Base-by-base conservation (phyloP, 2,113 vertebrate species). In the Brachionichthys hirsutus region DNA sequence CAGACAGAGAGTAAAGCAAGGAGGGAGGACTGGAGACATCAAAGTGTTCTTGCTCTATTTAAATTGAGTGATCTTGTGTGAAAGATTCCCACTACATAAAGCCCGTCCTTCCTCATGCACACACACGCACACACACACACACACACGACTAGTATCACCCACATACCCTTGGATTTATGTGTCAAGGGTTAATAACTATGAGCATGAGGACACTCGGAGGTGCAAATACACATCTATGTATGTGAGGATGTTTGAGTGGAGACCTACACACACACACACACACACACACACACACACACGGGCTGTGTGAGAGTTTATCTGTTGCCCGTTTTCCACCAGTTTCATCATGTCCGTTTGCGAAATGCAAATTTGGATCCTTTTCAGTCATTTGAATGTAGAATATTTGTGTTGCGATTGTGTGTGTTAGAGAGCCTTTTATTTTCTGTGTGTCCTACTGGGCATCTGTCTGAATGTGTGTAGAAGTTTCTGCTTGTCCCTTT, bases 41-140 rank as follows among this genome's bases (percentile, higher is more conserved):
- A 87, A 89, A 89, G 88, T 64, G 73, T 71, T 78, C 48, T 36
- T 8, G 40, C 81, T 80, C 83, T 73, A 77, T 85, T 88, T 83
- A 86, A 88, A 88, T 81, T 65, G 73, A 84, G 77, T 77, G 82
- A 86, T 85, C 82, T 80, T 80, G 62, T 87, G 80, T 73, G 83
- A 86, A 80, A 87, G 78, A 88, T 80, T 80, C 75, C 73, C 78
- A 67, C 78, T 75, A 85, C 88, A 85, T 75, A 81, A 78, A 82
- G 85, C 79, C 75, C 61, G 45, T 67, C 67, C 68, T 60, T 70
- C 24, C 69, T 51, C 66, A n/a, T 50, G 24, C 73, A 40, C 67
- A 42, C 63, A 51, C 70, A 51, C 54, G 50, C 77, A 80, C 76
- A 80, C 71, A 59, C 69, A 13, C 79, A 62, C 73, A 40, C 67